Evolutionary conservation across 1,140 invertebrate genomes (phyloP).

Genomic region (Platyscapa corneri): DNA sequence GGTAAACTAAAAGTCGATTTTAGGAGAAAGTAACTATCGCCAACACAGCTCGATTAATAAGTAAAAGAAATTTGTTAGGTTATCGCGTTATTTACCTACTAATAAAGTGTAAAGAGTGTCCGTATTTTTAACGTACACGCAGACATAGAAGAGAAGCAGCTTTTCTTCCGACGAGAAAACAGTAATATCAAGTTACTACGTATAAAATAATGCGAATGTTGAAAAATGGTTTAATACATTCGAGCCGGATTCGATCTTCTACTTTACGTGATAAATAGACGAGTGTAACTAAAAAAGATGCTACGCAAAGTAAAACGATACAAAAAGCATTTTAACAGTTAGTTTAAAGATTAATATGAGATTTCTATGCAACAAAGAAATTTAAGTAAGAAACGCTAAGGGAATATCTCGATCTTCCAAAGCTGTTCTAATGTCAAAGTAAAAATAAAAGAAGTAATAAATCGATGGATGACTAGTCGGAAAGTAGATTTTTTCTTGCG

Average conservation of each 20-base stretch:
- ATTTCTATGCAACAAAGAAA: slow-evolving; percentile 40
- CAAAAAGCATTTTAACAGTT: slow-evolving; percentile 38
- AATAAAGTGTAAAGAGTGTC: slow-evolving; percentile 46
- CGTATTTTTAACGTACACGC: slow-evolving; percentile 46
- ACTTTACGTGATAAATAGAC: slow-evolving; percentile 45
- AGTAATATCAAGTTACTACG: slow-evolving; percentile 44
- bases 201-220: slow-evolving; percentile 43
- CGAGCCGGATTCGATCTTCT: slow-evolving; percentile 50
- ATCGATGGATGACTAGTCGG: slow-evolving; percentile 16
- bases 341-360: slow-evolving; percentile 22
- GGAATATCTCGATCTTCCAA: slow-evolving; percentile 44
- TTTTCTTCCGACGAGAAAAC: slow-evolving; percentile 48
- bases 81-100: slow-evolving; percentile 35
- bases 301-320: slow-evolving; percentile 31
- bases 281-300: slow-evolving; percentile 41
- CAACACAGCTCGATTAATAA: slow-evolving; percentile 35
- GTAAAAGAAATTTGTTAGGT: slow-evolving; percentile 27
- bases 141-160: slow-evolving; percentile 39
- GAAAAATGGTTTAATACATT: slow-evolving; percentile 36
- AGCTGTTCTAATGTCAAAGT: slow-evolving; percentile 30
- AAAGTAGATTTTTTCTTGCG: slow-evolving; percentile 46
- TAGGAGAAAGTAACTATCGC: slow-evolving; percentile 29
- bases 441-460: slow-evolving; percentile 24
- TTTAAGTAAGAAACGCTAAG: slow-evolving; percentile 38
- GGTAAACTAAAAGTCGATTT: slow-evolving; percentile 36